Evolutionary conservation across 2,797 vertebrate species (phyloP).

Genomic region (Sitta carolinensis): DNA sequence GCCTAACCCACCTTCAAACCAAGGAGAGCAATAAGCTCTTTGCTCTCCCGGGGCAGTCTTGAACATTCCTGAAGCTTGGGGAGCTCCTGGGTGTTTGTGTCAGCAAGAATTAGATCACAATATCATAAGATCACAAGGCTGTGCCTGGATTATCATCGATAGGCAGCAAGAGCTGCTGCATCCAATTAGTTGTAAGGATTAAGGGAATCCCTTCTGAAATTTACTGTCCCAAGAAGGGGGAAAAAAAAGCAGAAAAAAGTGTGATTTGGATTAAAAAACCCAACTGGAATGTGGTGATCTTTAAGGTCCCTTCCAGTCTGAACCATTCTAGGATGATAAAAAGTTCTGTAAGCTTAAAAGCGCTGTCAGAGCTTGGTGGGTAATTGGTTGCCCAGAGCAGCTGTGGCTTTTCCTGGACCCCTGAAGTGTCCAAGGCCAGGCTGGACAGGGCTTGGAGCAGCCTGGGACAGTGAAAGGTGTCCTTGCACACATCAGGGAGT

Average conservation of each 20-base stretch:
- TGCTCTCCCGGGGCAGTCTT: not conserved
- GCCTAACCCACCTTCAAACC: not conserved
- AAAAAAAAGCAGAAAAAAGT: not conserved
- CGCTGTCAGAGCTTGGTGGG: not conserved
- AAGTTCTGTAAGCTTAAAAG: not conserved
- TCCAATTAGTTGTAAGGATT: not conserved
- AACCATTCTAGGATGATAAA: not conserved
- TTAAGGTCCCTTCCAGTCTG: not conserved
- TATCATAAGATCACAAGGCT: not conserved
- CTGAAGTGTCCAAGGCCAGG: not conserved
- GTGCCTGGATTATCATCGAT: not conserved
- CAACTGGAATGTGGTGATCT: not conserved
- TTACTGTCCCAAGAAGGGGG: not conserved
- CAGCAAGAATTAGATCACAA: not conserved
- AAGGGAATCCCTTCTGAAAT: not conserved
- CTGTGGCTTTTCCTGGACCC: not conserved
- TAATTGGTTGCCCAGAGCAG: not conserved
- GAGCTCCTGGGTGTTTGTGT: not conserved
- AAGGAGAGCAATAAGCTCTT: not conserved
- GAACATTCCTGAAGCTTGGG: not conserved
- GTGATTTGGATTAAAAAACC: not conserved
- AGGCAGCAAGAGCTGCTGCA: not conserved
- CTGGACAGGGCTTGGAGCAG: accelerated
- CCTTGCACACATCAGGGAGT: not conserved
- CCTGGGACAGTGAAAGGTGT: not conserved